Percentiles rank a stretch among this genome's conserved stretches.
Conservation (phyloP, 2,888 invertebrate species). For the Automeris io region DNA sequence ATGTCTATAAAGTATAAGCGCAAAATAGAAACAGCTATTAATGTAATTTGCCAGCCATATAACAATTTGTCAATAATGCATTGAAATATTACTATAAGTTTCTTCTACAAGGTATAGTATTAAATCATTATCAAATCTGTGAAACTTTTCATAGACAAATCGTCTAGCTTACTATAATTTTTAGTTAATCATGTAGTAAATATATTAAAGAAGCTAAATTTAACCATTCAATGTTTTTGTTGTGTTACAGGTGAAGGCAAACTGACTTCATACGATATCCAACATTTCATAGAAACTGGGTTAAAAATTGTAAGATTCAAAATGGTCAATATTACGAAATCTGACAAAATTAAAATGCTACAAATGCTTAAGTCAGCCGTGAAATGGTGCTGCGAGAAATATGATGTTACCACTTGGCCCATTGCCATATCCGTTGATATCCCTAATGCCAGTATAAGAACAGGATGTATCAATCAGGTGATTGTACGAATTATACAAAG, state of each 20-base stretch:
- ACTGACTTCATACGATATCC: constrained; percentile 29
- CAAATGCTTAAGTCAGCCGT: constrained; percentile 21
- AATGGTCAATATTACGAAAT: constrained; percentile 26
- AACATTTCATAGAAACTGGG: constrained; percentile 32
- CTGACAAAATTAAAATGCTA: constrained; percentile 22
- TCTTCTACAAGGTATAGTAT: too few species aligned
- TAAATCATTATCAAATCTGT: too few species aligned
- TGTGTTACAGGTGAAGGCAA: constrained; percentile 20
- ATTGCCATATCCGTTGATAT: constrained; percentile 37
- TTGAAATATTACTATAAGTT: too few species aligned
- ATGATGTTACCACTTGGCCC: constrained; percentile 34
- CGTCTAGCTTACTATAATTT: too few species aligned
- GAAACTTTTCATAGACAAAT: too few species aligned
- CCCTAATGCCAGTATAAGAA: constrained; percentile 37
- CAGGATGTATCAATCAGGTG: constrained; percentile 28
- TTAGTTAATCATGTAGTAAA: too few species aligned
- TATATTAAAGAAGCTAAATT: too few species aligned
- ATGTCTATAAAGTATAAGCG: too few species aligned
- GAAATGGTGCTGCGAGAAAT: constrained; percentile 32
- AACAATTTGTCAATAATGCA: too few species aligned
- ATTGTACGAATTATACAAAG: too few species aligned
- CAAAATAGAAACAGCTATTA: too few species aligned
- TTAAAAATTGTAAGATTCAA: constrained; percentile 30
- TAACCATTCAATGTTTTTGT: not conserved
- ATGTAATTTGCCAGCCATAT: too few species aligned